Evolutionary conservation across 2,113 vertebrate species (phyloP).

Genomic region (Polypterus bichir): DNA sequence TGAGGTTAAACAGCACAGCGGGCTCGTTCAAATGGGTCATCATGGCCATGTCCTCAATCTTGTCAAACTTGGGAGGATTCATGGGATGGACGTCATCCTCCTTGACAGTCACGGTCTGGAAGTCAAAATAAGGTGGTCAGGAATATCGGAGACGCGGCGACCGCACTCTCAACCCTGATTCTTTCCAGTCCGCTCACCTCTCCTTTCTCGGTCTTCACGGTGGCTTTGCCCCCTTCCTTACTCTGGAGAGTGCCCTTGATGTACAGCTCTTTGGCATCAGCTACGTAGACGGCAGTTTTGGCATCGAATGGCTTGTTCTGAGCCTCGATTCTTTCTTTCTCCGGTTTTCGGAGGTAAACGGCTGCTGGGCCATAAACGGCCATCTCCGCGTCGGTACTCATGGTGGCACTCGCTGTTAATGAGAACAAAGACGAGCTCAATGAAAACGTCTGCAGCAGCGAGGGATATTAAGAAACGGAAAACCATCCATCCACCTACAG

Average conservation of each 20-base stretch:
- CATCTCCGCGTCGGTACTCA: constrained; percentile 57
- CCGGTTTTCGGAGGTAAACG: constrained; percentile 53
- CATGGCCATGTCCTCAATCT: constrained; percentile 80
- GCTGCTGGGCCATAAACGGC: constrained; percentile 54
- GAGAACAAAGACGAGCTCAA: background rate
- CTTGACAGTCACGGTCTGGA: constrained; percentile 61
- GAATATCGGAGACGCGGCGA: too few species aligned
- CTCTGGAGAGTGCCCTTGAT: constrained; percentile 56
- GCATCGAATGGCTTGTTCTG: constrained; percentile 70
- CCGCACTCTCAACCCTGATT: too few species aligned
- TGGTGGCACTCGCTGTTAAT: constrained; percentile 28
- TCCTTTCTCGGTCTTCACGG: constrained; percentile 52
- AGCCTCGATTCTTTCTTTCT: constrained; percentile 59
- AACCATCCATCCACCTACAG: background rate
- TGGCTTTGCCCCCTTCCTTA: constrained; percentile 48
- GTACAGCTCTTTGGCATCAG: constrained; percentile 54
- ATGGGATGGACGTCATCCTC: constrained; percentile 63
- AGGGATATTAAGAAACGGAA: background rate
- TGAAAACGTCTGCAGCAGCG: background rate
- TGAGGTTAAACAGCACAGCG: constrained; percentile 52
- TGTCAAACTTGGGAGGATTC: constrained; percentile 74
- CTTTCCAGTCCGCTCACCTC: constrained; percentile 37
- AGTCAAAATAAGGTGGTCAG: background rate
- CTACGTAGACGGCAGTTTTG: constrained; percentile 62
- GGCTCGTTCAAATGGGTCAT: constrained; percentile 76